These are phyloP conservation scores for Chaenocephalus aceratus DNA, from an alignment of 2,113 vertebrate species.

Conservation along the genomic window DNA sequence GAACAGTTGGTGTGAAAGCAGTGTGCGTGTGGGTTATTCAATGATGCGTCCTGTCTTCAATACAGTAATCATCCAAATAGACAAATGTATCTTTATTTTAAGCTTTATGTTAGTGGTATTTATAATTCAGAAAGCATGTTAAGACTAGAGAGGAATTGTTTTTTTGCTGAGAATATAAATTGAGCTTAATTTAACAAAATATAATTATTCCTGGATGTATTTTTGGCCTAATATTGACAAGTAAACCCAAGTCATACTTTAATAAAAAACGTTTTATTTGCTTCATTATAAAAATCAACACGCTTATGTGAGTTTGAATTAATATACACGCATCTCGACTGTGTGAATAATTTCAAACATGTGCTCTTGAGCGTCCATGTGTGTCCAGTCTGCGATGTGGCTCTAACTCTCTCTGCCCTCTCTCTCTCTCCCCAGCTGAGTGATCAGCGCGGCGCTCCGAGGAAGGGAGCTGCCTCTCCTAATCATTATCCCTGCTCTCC, in stretches of 20 bases:
- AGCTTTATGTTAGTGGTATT: neutral
- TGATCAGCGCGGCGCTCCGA: conserved; percentile 73
- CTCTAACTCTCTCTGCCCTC: conserved; percentile 81
- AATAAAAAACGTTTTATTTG: neutral
- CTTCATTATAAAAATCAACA: neutral
- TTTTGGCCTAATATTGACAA: neutral
- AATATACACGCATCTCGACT: too few relatives aligned
- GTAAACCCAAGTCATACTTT: neutral
- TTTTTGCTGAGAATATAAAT: neutral
- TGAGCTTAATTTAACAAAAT: neutral
- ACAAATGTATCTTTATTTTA: conserved; percentile 1
- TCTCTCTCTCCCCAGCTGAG: conserved; percentile 78
- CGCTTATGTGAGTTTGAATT: neutral
- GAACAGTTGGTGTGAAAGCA: conserved; percentile 55
- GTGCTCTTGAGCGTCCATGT: conserved; percentile 33
- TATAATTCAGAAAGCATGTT: neutral
- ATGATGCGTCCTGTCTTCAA: conserved; percentile 16
- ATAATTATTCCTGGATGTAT: neutral
- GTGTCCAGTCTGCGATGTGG: conserved; percentile 69
- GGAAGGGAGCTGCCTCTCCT: conserved; percentile 77
- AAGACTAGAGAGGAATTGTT: neutral
- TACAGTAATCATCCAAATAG: conserved; percentile 23
- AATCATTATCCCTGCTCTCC: conserved; percentile 81
- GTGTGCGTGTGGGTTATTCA: conserved; percentile 18
- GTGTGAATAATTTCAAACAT: neutral